phyloP scores from a whole-genome alignment of 2,797 vertebrate species.

The Acipenser transmontanus region DNA sequence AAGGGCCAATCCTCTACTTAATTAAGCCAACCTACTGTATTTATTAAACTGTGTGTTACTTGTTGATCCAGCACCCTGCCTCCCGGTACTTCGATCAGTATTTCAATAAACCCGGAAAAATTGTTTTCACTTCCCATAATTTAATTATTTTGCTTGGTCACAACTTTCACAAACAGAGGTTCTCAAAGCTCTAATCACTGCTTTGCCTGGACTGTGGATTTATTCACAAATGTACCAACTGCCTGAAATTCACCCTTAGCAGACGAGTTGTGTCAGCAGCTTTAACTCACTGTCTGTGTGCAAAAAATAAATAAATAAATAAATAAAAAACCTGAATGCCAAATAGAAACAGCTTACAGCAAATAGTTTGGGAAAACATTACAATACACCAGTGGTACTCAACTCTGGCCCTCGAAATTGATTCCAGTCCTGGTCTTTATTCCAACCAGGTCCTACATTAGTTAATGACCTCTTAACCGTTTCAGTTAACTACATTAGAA shows the following conservation, averaged over 20 bases:
- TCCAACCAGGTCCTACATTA: too few species aligned
- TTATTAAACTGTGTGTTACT: not conserved
- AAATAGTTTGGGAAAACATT: constrained; percentile 14
- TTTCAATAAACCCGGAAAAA: too few species aligned
- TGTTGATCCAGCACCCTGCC: not conserved
- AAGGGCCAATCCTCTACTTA: not conserved
- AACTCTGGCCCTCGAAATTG: too few species aligned
- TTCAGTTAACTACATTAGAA: too few species aligned
- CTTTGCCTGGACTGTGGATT: not conserved
- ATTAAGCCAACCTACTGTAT: not conserved
- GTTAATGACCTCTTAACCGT: too few species aligned
- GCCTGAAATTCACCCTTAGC: constrained; percentile 27
- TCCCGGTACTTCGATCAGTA: too few species aligned
- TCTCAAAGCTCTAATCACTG: not conserved
- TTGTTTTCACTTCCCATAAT: too few species aligned
- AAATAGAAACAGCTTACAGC: constrained; percentile 40
- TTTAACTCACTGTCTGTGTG: constrained; percentile 40
- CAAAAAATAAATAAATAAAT: constrained; percentile 9
- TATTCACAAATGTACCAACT: constrained; percentile 25
- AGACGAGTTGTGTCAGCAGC: constrained; percentile 36
- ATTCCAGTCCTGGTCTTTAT: too few species aligned
- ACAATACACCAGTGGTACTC: not conserved
- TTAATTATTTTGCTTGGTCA: not conserved
- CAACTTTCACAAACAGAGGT: not conserved
- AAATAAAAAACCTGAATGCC: not conserved